Base-by-base conservation (phyloP, 1,140 invertebrate species). In the Xylocopa sonorina region DNA sequence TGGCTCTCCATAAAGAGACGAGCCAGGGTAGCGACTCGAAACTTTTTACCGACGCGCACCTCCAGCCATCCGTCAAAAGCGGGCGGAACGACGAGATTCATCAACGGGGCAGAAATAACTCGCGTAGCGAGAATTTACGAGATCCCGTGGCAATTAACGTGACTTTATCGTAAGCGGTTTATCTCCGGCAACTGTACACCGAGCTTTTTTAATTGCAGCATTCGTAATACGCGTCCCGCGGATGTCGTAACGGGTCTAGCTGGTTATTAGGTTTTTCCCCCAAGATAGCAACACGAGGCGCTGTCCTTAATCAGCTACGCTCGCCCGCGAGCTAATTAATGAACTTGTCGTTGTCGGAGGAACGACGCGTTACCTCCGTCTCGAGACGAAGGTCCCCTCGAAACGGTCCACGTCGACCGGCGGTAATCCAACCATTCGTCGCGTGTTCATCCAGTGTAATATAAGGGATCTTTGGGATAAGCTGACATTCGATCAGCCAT, bases 121-220 rank as follows among this genome's bases (percentile, higher is more conserved):
- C 21, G 16, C 6, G 16, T 6, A 24, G 21, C 71, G 32, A 50
- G 3, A 62, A 74, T 27, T 63, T 14, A 27, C 46, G 16, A 62
- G 32, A 24, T 51, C n/a, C 29, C 14, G n/a, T 16, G 16, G 24
- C n/a, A 51, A 27, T 63, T 38, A 62, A 18, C 43, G 46, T 29
- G 10, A 74, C 24, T 51, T 63, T 38, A 38, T 41, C 58, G 41
- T 7, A 24, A 51, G 43, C 71, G 58, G 16, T 74, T 63, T 60
- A 73, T 62, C 32, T 32, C 43, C 21, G 27, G 12, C 21, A 62
- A 74, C 18, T 43, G 27, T 43, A 21, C 21, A 24, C 57, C 27
- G 6, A 7, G 9, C 16, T 24, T 24, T 46, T 51, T 74, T 67
- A 63, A 51, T 63, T 43, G 24, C 43, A 24, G 32, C n/a, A 73